A percentile compares a stretch with the other conserved stretches of the same genome.
Conservation (phyloP, 2,888 invertebrate genomes). For the Folsomia manolachei region DNA sequence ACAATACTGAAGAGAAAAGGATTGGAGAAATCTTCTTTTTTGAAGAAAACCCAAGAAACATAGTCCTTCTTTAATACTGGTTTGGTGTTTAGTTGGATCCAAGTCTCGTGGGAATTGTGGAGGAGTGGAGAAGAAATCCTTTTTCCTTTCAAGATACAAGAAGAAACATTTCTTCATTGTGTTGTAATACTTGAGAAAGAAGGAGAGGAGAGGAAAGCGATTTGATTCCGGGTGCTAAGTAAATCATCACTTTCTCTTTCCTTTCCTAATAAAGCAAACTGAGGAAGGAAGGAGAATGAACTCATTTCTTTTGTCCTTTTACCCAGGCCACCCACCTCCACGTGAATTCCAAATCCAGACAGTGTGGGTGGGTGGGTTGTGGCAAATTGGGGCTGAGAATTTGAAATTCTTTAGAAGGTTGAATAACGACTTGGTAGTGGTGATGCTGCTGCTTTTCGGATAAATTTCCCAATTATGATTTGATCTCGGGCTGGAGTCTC, state of each 20-base stretch:
- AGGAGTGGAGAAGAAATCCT: not conserved
- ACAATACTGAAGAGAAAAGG: too few relatives aligned
- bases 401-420: not conserved
- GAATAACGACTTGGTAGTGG: not conserved
- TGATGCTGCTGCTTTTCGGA: not conserved
- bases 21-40: not conserved
- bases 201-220: not conserved
- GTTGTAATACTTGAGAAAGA: not conserved
- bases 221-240: not conserved
- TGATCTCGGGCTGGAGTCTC: not conserved
- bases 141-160: not conserved
- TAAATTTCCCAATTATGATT: not conserved
- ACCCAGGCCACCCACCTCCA: not conserved
- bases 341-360: not conserved
- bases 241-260: not conserved
- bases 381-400: not conserved
- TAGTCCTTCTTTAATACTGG: not conserved
- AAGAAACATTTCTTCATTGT: not conserved
- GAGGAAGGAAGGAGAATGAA: not conserved
- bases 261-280: not conserved
- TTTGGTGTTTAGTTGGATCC: not conserved
- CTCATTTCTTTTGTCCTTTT: not conserved
- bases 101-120: not conserved
- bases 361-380: too few relatives aligned
- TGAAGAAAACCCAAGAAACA: not conserved